Evolutionary conservation across 2,888 invertebrate genomes (phyloP), one percentile per base, ranked within the genome.

Genomic region (Sarcophaga carnaria): DNA sequence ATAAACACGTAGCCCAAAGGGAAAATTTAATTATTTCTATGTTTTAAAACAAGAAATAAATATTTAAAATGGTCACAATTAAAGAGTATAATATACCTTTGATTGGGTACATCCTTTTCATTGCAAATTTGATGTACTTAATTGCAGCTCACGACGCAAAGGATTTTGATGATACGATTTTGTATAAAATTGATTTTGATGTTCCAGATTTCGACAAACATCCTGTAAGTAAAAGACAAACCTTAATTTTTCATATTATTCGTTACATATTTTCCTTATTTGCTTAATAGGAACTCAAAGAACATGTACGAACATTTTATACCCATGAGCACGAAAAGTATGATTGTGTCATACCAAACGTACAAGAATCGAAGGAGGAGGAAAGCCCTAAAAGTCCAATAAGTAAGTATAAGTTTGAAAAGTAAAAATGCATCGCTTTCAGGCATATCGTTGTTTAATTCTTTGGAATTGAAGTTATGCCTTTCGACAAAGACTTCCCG

Each of bases 281-380:
- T 1, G 81, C 86, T 69, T 76, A n/a, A 70, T 86, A 92, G 92
- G 90, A 91, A 2, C 71, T 90, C 14, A 89, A 89, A 37, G 89
- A 90, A 71, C 90, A 91, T 45, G 70, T 92, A 66, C 88, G 88
- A 11, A 90, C 90, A 4, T 92, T 93, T 74, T 90, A 91, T 63
- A 97, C 97, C 17, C 94, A 95, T 20, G 95, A 97, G 87, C 95
- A 97, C 90, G 98, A 99, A 91, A 95, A 95, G 89, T 99, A 98
- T 92, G 95, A 96, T 83, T 99, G 99, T 92, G 94, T 95, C 12
- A 94, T 98, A 89, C 98, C 98, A 14, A 95, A 96, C 85, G 93
- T 96, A 11, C 92, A 93, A 47, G 92, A 93, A 17, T 88, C 90
- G 8, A 91, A 91, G 54, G 91, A 92, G 64, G 90, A 93, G 94